Base-by-base conservation (phyloP, 2,113 vertebrate genomes). In the Tursiops truncatus region DNA sequence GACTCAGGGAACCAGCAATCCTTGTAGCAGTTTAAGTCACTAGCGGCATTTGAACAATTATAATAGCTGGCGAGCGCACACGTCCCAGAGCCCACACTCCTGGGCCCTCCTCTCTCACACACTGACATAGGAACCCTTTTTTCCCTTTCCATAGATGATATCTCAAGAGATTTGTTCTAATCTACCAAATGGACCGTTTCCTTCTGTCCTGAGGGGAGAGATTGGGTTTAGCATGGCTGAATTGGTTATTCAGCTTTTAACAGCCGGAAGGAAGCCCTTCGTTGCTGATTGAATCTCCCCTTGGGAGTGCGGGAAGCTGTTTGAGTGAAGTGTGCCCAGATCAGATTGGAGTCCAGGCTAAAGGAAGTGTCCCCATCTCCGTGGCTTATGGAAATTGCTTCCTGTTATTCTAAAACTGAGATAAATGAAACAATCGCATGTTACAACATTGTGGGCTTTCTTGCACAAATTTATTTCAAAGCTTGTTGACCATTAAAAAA, bases 191-290 rank as follows among this genome's bases (percentile, higher is more conserved):
- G 38, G 20, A 60, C 58, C 67, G 23, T 82, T 88, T 91, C 81
- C 76, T 84, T 92, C 36, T 53, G 41, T 87, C 88, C 63, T 62
- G 70, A 81, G 70, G 68, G 74, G 12, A 88, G 9, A 73, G 44
- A 23, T n/a, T 87, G 53, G 5, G 28, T 33, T 89, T 44, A 74
- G 70, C 33, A 0, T n/a, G 70, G n/a, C 58, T 96, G 74, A 95
- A 77, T 76, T n/a, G 33, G 77, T 88, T 74, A 84, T 93, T 96
- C 50, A 58, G 79, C 31, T 56, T 88, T 91, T 36, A 93, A 44
- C 71, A 53, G 31, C 63, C 4, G 13, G 44, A 58, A 85, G 77
- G 77, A 91, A 31, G 67, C 15, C 50, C 25, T 38, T 26, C 21
- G 20, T 38, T 91, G 65, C 44, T 60, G 86, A 91, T 67, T 15